Evolutionary conservation across 64 coral and sea anemone genomes (phyloP).

Genomic region (Porites australiensis): DNA sequence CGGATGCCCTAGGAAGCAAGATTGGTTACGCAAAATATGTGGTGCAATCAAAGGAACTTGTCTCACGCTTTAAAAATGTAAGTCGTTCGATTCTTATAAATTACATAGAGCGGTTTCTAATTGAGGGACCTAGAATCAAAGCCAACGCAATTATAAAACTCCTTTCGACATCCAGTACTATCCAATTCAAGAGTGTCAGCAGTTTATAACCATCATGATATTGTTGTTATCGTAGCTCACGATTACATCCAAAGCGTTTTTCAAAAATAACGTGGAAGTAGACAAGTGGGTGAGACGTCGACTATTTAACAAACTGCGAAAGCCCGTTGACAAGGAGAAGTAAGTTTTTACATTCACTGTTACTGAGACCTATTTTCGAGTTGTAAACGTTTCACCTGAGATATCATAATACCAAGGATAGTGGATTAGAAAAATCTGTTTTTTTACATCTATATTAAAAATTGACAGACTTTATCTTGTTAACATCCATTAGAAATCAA

Average conservation of each 20-base stretch:
- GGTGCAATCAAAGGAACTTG: conserved; percentile 67
- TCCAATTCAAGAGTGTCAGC: neutral
- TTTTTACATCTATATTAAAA: no score
- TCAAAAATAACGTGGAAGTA: conserved; percentile 93
- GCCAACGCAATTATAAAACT: neutral
- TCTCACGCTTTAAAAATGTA: conserved; percentile 83
- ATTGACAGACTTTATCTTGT: no score
- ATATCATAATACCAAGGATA: no score
- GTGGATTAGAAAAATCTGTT: no score
- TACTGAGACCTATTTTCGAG: neutral
- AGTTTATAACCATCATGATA: neutral
- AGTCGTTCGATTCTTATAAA: neutral
- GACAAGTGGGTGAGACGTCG: conserved; percentile 92
- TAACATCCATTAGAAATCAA: no score
- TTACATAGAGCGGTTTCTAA: no score
- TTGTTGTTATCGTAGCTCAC: conserved; percentile 56
- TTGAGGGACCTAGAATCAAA: no score
- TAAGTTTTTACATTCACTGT: conserved; percentile 47
- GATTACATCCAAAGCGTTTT: conserved; percentile 73
- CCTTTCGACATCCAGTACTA: no score
- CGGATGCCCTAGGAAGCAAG: conserved; percentile 86
- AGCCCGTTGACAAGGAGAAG: conserved; percentile 93
- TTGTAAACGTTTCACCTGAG: conserved; percentile 80
- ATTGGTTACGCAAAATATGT: conserved; percentile 96
- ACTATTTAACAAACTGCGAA: conserved; percentile 89